Percentiles rank a stretch among this genome's conserved stretches.
phyloP scores from a whole-genome alignment of 2,797 vertebrate species.

The Heliangelus exortis region DNA sequence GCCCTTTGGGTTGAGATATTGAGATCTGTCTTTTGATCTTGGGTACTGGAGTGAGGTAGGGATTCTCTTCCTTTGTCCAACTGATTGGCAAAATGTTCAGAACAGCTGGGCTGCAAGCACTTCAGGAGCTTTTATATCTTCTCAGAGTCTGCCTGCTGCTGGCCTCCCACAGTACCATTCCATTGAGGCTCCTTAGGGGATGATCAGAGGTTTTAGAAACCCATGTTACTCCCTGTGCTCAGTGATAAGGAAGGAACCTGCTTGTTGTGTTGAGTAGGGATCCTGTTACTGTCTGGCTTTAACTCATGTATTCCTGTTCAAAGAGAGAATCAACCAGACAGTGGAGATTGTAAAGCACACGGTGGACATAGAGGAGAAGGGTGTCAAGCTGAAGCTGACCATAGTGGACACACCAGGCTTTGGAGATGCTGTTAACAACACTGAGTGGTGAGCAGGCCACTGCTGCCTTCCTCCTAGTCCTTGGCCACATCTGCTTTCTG shows the following conservation, averaged over 20 bases:
- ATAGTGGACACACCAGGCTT: slow-evolving; percentile 98
- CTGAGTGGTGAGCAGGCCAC: slow-evolving; percentile 88
- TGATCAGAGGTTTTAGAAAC: not conserved
- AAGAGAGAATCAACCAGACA: slow-evolving; percentile 94
- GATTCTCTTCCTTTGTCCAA: not conserved
- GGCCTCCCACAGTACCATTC: not conserved
- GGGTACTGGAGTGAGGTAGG: not conserved
- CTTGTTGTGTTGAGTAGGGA: not conserved
- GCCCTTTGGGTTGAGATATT: not conserved
- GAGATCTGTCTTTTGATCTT: not conserved
- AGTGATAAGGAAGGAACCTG: not conserved
- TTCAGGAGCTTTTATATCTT: not conserved
- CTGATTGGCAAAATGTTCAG: not conserved
- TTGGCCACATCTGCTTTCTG: not conserved
- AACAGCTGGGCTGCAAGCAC: not conserved
- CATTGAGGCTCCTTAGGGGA: not conserved
- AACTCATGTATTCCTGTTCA: not conserved
- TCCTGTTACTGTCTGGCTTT: not conserved
- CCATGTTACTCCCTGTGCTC: not conserved
- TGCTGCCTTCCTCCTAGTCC: not conserved
- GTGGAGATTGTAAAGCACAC: slow-evolving; percentile 98
- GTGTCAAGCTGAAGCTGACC: slow-evolving; percentile 96
- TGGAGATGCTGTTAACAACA: slow-evolving; percentile 98
- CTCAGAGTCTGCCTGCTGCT: not conserved
- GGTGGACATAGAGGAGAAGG: slow-evolving; percentile 98